phyloP scores from a whole-genome alignment of 92 coral and sea anemone genomes.

The Porites cylindrica region DNA sequence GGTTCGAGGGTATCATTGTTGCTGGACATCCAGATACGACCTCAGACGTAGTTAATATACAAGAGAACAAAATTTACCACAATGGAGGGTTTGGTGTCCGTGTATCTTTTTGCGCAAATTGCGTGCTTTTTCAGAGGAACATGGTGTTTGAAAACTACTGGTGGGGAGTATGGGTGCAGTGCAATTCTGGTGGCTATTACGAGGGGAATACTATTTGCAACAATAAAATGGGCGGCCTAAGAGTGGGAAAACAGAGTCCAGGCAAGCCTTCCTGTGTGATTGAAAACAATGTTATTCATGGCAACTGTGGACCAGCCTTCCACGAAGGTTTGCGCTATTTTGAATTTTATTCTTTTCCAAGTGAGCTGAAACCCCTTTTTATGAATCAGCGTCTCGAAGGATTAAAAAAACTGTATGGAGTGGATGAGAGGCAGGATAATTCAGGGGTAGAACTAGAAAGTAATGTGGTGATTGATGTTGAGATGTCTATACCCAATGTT shows the following conservation, averaged over 20 bases:
- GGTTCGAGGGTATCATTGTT: slow-evolving; percentile 11
- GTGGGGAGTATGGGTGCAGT: slow-evolving; percentile 39
- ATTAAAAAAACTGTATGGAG: neutral
- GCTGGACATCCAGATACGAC: neutral
- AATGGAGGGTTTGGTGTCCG: slow-evolving; percentile 26
- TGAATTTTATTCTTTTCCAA: slow-evolving; percentile 1
- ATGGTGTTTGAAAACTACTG: slow-evolving; percentile 26
- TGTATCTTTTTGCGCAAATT: neutral
- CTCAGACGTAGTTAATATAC: neutral
- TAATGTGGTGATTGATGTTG: no score
- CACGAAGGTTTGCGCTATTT: slow-evolving; percentile 6
- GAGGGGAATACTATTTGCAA: slow-evolving; percentile 9
- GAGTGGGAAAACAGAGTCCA: slow-evolving; percentile 17
- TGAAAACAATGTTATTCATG: slow-evolving; percentile 25
- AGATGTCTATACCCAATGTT: neutral
- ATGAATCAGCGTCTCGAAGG: neutral
- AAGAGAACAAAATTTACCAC: slow-evolving; percentile 21
- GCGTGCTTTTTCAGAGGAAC: slow-evolving; percentile 6
- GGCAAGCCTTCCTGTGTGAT: slow-evolving; percentile 7
- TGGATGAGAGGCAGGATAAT: no score
- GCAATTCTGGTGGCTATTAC: slow-evolving; percentile 24
- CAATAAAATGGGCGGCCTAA: slow-evolving; percentile 42
- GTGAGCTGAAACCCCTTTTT: neutral
- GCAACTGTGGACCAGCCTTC: slow-evolving; percentile 37
- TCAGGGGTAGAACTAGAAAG: neutral